Evolutionary conservation across 2,888 invertebrate species (phyloP).

Genomic region (Helicoverpa assulta): DNA sequence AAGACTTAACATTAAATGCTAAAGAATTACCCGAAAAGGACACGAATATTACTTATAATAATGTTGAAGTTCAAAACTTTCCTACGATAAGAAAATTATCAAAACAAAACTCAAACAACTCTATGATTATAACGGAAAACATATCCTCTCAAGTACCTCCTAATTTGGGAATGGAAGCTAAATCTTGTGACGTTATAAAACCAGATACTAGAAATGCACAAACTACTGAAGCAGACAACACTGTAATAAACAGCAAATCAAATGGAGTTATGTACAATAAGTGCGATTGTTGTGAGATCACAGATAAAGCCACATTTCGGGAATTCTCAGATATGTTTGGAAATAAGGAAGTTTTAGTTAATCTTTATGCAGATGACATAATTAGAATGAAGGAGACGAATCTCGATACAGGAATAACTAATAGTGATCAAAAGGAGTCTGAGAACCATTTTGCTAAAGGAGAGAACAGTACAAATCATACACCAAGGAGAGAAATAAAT

Average conservation of each 20-base stretch:
- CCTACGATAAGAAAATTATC: constrained; percentile 11
- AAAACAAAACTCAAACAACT: constrained; percentile 56
- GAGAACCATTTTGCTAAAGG: neutral
- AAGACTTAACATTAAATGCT: constrained; percentile 5
- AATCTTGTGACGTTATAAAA: constrained; percentile 70
- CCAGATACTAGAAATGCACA: constrained; percentile 53
- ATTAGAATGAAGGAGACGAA: constrained; percentile 3
- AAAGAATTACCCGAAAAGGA: constrained; percentile 70
- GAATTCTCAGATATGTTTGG: constrained; percentile 38
- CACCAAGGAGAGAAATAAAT: constrained; percentile 9
- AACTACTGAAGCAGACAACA: constrained; percentile 56
- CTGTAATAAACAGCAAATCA: constrained; percentile 51
- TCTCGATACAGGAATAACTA: neutral
- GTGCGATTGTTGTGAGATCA: constrained; percentile 56
- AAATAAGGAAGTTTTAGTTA: constrained; percentile 53
- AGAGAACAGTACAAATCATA: constrained; percentile 13
- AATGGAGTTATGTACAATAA: constrained; percentile 55
- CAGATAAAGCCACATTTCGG: constrained; percentile 12
- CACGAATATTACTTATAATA: constrained; percentile 33
- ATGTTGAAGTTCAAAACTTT: constrained; percentile 25
- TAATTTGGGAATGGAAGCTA: constrained; percentile 65
- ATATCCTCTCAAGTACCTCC: constrained; percentile 69
- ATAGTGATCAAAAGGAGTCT: neutral
- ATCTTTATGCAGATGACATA: constrained; percentile 51
- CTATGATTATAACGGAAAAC: constrained; percentile 57